Evolutionary conservation across 2,797 vertebrate genomes (phyloP).

Genomic region (Coendou prehensilis): DNA sequence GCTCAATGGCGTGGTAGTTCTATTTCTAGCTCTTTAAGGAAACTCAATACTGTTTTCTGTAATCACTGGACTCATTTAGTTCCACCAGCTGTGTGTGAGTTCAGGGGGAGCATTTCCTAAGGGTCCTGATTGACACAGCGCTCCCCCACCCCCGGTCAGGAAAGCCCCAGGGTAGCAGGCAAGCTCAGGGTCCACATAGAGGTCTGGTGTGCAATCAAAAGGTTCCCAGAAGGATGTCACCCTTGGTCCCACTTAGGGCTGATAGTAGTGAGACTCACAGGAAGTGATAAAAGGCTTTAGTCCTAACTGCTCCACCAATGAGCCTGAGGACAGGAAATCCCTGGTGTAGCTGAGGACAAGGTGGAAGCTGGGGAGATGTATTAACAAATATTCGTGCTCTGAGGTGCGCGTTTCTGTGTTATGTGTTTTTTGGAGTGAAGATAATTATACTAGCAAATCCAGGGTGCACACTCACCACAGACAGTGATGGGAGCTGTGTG

Average conservation of each 20-base stretch:
- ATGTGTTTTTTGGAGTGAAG: not conserved
- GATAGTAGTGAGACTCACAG: not conserved
- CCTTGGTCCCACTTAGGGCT: not conserved
- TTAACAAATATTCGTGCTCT: not conserved
- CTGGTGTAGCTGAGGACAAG: not conserved
- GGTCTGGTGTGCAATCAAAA: not conserved
- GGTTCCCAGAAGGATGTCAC: not conserved
- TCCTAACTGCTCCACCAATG: no score
- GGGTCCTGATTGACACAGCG: not conserved
- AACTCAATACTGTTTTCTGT: not conserved
- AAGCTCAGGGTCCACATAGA: not conserved
- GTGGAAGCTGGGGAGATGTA: not conserved
- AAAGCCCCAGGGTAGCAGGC: rapidly evolving
- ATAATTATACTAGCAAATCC: not conserved
- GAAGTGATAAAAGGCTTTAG: not conserved
- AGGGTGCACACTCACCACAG: not conserved
- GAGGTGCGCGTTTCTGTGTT: not conserved
- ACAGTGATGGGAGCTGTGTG: not conserved
- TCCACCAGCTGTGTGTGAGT: not conserved
- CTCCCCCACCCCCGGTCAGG: rapidly evolving
- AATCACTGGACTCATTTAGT: not conserved
- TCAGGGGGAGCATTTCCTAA: not conserved
- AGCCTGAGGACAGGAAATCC: not conserved
- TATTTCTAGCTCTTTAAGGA: not conserved
- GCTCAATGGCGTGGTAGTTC: no score